phyloP scores from a whole-genome alignment of 2,888 invertebrate genomes.

The Zygothrica quintamaculata region DNA sequence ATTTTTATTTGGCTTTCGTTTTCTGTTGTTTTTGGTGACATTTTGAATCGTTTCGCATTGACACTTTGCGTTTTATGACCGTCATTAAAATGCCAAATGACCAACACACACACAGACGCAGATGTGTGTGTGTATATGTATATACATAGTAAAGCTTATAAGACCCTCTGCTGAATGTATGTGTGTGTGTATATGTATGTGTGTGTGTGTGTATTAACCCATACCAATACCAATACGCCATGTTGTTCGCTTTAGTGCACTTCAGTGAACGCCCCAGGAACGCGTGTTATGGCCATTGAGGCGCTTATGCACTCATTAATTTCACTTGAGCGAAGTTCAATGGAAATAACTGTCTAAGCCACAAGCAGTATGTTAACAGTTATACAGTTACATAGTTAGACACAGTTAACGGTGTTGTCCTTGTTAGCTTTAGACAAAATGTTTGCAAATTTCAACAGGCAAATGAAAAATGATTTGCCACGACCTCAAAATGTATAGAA shows the following conservation, averaged over 20 bases:
- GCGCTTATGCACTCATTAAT: constrained; percentile 74
- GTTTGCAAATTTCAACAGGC: constrained; percentile 66
- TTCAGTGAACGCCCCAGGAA: constrained; percentile 65
- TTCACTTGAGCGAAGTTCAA: constrained; percentile 76
- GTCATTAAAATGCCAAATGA: constrained; percentile 65
- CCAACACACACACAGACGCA: constrained; percentile 19
- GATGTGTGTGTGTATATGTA: no score
- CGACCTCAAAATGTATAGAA: constrained; percentile 48
- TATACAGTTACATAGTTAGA: no score
- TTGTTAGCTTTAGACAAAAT: constrained; percentile 50
- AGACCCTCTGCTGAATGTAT: no score
- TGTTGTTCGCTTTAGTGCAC: constrained; percentile 70
- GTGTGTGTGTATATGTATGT: no score
- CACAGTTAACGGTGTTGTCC: no score
- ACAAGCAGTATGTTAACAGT: no score
- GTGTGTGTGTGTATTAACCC: not conserved
- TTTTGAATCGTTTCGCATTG: constrained; percentile 68
- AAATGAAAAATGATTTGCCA: constrained; percentile 74
- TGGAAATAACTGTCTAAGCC: constrained; percentile 45
- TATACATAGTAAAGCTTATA: constrained; percentile 1
- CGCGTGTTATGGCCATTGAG: constrained; percentile 66
- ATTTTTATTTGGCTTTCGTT: not conserved
- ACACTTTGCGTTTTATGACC: constrained; percentile 71
- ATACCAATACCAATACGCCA: not conserved
- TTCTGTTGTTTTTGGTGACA: constrained; percentile 30